Conservation (phyloP, 1,140 invertebrate genomes). For the Epicauta chinensis region DNA sequence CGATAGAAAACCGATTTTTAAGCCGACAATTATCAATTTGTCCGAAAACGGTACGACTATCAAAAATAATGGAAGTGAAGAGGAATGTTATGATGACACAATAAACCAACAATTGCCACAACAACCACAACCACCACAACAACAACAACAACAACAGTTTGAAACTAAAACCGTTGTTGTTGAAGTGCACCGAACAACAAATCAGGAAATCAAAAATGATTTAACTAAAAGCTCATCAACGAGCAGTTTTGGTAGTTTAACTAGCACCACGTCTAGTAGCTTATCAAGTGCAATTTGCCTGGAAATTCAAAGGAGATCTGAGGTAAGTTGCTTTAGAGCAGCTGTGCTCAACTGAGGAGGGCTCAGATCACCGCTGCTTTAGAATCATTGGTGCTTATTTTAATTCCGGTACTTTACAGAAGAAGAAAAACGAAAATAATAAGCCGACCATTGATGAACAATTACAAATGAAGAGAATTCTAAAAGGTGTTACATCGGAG, state of each 20-base stretch:
- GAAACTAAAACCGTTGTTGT: constrained; percentile 56
- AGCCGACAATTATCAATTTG: constrained; percentile 59
- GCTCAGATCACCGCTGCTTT: no score
- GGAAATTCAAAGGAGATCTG: constrained; percentile 57
- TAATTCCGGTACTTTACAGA: constrained; percentile 32
- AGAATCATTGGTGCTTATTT: background rate
- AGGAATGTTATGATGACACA: constrained; percentile 23
- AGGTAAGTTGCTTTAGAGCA: constrained; percentile 45
- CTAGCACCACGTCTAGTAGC: constrained; percentile 35
- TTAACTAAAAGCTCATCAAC: constrained; percentile 35
- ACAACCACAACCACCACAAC: constrained; percentile 16
- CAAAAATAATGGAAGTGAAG: constrained; percentile 47
- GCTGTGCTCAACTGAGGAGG: constrained; percentile 37
- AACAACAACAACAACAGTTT: constrained; percentile 33
- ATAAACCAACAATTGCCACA: background rate
- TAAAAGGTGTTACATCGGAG: constrained; percentile 46
- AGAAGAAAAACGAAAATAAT: constrained; percentile 36
- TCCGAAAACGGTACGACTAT: constrained; percentile 61
- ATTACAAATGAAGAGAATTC: constrained; percentile 42
- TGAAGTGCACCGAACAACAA: constrained; percentile 48
- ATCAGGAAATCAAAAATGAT: constrained; percentile 19
- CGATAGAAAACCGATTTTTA: constrained; percentile 46
- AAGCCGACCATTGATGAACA: constrained; percentile 41
- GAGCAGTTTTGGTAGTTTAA: constrained; percentile 33
- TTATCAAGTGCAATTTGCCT: constrained; percentile 54